phyloP scores from a whole-genome alignment of 1,140 invertebrate species.

The Rhopalosiphum maidis region DNA sequence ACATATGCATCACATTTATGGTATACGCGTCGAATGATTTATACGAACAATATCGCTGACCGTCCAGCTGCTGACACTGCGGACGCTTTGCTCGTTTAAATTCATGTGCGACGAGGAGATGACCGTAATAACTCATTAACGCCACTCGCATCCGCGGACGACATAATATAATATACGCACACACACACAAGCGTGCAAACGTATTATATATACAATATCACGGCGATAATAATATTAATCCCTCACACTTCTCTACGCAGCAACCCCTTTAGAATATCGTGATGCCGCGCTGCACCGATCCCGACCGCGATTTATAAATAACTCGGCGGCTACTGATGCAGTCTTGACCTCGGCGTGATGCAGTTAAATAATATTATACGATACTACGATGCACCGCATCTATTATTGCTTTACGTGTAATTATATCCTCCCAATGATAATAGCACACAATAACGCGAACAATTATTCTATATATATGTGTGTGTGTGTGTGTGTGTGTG shows the following conservation, averaged over 20 bases:
- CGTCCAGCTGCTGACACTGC: conserved; percentile 28
- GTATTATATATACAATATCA: background rate
- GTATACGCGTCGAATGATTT: background rate
- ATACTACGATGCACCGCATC: background rate
- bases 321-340: background rate
- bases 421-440: background rate
- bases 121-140: conserved; percentile 52
- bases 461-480: background rate
- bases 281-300: background rate
- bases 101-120: background rate
- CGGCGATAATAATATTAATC: conserved; percentile 6
- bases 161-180: background rate
- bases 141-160: conserved; percentile 43
- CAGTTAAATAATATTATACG: background rate
- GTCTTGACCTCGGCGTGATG: background rate
- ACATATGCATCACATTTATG: background rate
- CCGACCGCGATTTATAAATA: background rate
- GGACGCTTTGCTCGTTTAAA: background rate
- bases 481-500: too few relatives aligned
- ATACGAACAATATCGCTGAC: background rate
- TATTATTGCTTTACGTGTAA: background rate
- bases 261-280: background rate
- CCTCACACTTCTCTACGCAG: background rate
- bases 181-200: background rate
- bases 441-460: background rate